Evolutionary conservation across 1,140 invertebrate genomes (phyloP).

Genomic region (Camponotus pennsylvanicus): DNA sequence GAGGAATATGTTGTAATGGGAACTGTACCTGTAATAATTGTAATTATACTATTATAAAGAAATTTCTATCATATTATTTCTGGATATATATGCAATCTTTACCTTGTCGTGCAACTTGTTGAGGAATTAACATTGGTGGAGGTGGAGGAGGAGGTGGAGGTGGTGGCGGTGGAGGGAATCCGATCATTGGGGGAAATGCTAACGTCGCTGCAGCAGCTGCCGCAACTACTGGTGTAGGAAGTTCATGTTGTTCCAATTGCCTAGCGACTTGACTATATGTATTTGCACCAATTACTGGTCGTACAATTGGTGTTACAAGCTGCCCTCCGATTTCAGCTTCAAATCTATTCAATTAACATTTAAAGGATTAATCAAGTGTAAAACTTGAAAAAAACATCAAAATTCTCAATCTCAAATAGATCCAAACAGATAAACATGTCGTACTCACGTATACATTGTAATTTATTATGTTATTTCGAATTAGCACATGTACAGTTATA

Average conservation of each 20-base stretch:
- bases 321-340: conserved; percentile 94
- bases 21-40: conserved; percentile 78
- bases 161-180: conserved; percentile 86
- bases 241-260: conserved; percentile 87
- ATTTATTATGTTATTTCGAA: neutral
- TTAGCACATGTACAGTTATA: neutral
- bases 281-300: conserved; percentile 89
- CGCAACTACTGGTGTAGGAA: conserved; percentile 82
- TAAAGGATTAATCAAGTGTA: neutral
- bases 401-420: neutral
- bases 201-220: conserved; percentile 80
- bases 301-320: conserved; percentile 85
- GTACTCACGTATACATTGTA: neutral
- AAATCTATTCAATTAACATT: conserved; percentile 87
- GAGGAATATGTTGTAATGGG: conserved; percentile 84
- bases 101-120: conserved; percentile 87
- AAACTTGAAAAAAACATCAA: conserved; percentile 1
- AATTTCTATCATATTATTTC: neutral
- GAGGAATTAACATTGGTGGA: conserved; percentile 87
- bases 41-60: neutral
- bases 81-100: conserved; percentile 38
- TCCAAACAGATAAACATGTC: neutral
- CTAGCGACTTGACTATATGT: conserved; percentile 90
- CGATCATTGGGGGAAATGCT: conserved; percentile 80
- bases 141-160: conserved; percentile 87